phyloP scores from a whole-genome alignment of 2,113 vertebrate genomes.

The Craseonycteris thonglongyai region DNA sequence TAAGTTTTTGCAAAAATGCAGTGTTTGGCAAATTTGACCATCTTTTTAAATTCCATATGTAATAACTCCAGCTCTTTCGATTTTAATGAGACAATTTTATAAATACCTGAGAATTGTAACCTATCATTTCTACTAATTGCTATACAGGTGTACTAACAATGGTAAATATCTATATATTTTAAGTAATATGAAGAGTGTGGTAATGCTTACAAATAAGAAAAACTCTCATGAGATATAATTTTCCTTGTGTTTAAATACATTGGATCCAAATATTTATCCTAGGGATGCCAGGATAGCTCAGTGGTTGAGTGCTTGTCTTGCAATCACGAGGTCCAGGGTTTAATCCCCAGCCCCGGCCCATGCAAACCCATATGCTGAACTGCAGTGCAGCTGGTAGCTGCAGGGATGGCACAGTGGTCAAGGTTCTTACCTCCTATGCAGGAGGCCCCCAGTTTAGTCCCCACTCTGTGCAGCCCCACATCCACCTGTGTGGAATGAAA shows the following conservation, averaged over 20 bases:
- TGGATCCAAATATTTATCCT: conserved; percentile 11
- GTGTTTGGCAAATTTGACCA: background rate
- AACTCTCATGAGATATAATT: background rate
- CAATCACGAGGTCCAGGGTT: too few relatives aligned
- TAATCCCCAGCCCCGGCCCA: too few relatives aligned
- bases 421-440: too few relatives aligned
- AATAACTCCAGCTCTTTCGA: conserved; percentile 21
- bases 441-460: too few relatives aligned
- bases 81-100: conserved; percentile 23
- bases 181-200: background rate
- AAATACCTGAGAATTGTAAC: background rate
- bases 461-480: too few relatives aligned
- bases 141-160: background rate
- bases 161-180: background rate
- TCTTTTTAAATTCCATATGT: background rate
- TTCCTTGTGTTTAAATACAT: conserved; percentile 6
- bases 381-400: too few relatives aligned
- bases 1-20: conserved; percentile 29
- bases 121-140: background rate
- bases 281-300: too few relatives aligned
- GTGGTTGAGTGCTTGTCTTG: too few relatives aligned
- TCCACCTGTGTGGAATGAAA: too few relatives aligned
- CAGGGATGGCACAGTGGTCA: too few relatives aligned
- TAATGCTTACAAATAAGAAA: conserved; percentile 24
- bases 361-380: too few relatives aligned